phyloP scores from a whole-genome alignment of 2,888 invertebrate species.

The Luperina testacea region DNA sequence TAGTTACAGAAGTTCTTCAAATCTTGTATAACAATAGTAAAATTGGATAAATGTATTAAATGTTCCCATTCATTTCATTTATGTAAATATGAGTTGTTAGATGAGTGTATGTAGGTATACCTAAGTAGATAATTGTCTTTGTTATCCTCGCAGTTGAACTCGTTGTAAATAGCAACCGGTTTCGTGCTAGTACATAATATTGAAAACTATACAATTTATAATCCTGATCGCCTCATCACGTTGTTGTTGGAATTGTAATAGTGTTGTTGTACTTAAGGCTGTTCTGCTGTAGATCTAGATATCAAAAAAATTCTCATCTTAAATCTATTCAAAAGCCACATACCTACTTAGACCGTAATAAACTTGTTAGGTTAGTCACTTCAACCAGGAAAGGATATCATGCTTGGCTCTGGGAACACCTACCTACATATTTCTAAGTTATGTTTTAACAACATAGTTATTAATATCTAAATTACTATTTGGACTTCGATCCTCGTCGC shows the following conservation, averaged over 20 bases:
- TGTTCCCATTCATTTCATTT: constrained; percentile 36
- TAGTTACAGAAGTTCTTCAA: neutral
- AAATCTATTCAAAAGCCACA: neutral
- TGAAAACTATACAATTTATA: constrained; percentile 35
- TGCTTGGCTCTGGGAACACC: constrained; percentile 11
- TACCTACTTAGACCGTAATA: neutral
- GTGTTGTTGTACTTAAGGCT: constrained; percentile 29
- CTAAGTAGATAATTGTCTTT: constrained; percentile 73
- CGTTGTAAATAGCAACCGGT: constrained; percentile 64
- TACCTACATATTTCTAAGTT: constrained; percentile 14
- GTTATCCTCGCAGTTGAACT: constrained; percentile 73
- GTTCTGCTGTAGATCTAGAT: neutral
- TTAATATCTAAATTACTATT: constrained; percentile 44
- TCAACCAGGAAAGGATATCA: constrained; percentile 26
- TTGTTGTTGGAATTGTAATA: constrained; percentile 23
- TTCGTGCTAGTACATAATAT: constrained; percentile 43
- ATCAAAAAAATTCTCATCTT: neutral
- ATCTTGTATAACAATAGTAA: neutral
- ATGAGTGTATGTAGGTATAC: constrained; percentile 58
- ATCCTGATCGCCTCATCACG: constrained; percentile 33
- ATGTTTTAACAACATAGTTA: constrained; percentile 11
- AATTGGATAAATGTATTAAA: constrained; percentile 19
- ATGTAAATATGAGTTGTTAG: constrained; percentile 68
- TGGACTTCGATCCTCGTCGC: constrained; percentile 45
- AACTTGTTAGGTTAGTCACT: constrained; percentile 41